Percentiles rank a stretch among this genome's conserved stretches.
Conservation (phyloP, 2,797 vertebrate genomes). For the Bradypodion pumilum region DNA sequence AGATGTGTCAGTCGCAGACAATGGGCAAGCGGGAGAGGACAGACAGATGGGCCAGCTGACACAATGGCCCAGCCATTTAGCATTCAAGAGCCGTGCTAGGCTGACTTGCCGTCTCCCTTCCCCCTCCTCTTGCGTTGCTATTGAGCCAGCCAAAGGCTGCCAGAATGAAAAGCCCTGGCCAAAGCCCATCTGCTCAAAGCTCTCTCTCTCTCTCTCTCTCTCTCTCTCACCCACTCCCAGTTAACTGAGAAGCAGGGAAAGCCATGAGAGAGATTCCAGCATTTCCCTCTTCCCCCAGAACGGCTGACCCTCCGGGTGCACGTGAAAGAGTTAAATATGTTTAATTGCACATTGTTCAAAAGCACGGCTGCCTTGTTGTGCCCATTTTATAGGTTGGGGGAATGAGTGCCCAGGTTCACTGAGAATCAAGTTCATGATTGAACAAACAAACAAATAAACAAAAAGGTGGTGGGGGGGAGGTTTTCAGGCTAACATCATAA, state of each 20-base stretch:
- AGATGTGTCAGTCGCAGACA: slow-evolving; percentile 26
- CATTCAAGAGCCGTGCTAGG: slow-evolving; percentile 28
- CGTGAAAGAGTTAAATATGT: rapidly evolving
- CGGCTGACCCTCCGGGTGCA: background rate
- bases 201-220: background rate
- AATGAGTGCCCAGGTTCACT: background rate
- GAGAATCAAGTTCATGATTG: background rate
- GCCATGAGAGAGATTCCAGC: background rate
- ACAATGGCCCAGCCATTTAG: slow-evolving; percentile 28
- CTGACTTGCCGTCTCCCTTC: slow-evolving; percentile 14
- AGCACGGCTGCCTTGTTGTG: rapidly evolving
- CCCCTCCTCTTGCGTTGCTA: slow-evolving; percentile 4
- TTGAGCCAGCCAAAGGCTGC: slow-evolving; percentile 26
- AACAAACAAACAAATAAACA: no score
- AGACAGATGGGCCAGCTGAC: slow-evolving; percentile 32
- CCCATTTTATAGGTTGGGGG: background rate
- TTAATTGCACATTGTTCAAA: background rate
- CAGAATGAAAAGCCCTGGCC: slow-evolving; percentile 2
- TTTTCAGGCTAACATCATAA: no score
- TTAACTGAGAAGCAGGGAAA: background rate
- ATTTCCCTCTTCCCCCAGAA: no score
- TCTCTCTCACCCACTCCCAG: background rate
- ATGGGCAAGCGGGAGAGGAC: slow-evolving; percentile 20
- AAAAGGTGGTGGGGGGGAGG: no score
- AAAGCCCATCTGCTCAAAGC: slow-evolving; percentile 12